These are phyloP conservation scores for Gallinago jamesoni DNA, from an alignment of 2,113 vertebrate genomes.

Conservation along the genomic window DNA sequence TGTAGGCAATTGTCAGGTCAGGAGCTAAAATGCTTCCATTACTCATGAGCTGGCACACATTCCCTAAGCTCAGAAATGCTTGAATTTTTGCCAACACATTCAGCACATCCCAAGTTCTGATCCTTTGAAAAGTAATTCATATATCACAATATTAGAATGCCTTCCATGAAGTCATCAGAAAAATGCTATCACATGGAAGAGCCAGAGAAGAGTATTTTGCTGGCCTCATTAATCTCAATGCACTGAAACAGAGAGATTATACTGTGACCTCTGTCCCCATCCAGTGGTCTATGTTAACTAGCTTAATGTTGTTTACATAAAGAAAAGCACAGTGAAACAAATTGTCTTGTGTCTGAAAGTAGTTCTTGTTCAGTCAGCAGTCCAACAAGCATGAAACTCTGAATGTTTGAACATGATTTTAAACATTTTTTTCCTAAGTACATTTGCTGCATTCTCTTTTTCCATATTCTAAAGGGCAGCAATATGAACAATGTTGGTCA, in stretches of 20 bases:
- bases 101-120: constrained; percentile 23
- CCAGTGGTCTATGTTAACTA: constrained; percentile 66
- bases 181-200: constrained; percentile 47
- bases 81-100: constrained; percentile 64
- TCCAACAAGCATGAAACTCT: neutral
- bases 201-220: constrained; percentile 34
- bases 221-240: constrained; percentile 67
- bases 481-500: constrained; percentile 58
- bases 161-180: constrained; percentile 67
- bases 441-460: constrained; percentile 38
- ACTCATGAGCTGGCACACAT: constrained; percentile 43
- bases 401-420: constrained; percentile 40
- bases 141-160: constrained; percentile 68
- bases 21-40: constrained; percentile 57
- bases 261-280: constrained; percentile 56
- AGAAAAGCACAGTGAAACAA: constrained; percentile 33
- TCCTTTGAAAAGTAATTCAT: constrained; percentile 66
- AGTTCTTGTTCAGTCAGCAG: constrained; percentile 48
- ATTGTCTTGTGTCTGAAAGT: constrained; percentile 23
- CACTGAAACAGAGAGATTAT: constrained; percentile 62
- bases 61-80: constrained; percentile 43
- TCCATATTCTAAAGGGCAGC: constrained; percentile 13
- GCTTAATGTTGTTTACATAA: constrained; percentile 66
- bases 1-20: constrained; percentile 58
- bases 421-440: neutral